Conservation (phyloP, 2,888 invertebrate species). For the Homarus gammarus region DNA sequence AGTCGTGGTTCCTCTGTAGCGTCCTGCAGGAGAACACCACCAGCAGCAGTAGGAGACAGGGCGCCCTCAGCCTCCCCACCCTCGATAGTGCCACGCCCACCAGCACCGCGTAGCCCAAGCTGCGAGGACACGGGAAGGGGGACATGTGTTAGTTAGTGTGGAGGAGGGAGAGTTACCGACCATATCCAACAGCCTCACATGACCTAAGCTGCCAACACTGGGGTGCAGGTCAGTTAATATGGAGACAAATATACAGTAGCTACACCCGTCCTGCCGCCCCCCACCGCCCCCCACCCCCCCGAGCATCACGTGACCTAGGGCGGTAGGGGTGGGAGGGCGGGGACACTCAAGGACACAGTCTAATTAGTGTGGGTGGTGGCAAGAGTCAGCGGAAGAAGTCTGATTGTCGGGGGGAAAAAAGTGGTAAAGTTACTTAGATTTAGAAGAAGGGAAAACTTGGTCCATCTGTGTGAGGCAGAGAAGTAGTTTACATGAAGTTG, state of each 20-base stretch:
- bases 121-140: too few relatives aligned
- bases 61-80: conserved; percentile 2
- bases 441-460: background rate
- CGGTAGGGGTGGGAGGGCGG: too few relatives aligned
- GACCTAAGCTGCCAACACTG: too few relatives aligned
- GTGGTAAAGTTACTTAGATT: background rate
- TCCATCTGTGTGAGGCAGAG: background rate
- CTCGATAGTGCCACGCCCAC: background rate
- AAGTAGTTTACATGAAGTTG: background rate
- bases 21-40: conserved; percentile 25
- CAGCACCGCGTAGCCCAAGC: too few relatives aligned
- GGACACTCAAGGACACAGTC: background rate
- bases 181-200: too few relatives aligned
- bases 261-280: background rate
- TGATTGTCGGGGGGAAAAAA: background rate
- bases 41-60: conserved; percentile 28
- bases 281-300: background rate
- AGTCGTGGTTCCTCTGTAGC: conserved; percentile 29
- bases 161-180: too few relatives aligned
- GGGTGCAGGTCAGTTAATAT: too few relatives aligned
- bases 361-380: background rate
- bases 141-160: too few relatives aligned
- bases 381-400: background rate
- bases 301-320: conserved; percentile 16
- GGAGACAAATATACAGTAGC: too few relatives aligned